Base-by-base conservation (phyloP, 2,888 invertebrate genomes). In the Limnephilus auricula region DNA sequence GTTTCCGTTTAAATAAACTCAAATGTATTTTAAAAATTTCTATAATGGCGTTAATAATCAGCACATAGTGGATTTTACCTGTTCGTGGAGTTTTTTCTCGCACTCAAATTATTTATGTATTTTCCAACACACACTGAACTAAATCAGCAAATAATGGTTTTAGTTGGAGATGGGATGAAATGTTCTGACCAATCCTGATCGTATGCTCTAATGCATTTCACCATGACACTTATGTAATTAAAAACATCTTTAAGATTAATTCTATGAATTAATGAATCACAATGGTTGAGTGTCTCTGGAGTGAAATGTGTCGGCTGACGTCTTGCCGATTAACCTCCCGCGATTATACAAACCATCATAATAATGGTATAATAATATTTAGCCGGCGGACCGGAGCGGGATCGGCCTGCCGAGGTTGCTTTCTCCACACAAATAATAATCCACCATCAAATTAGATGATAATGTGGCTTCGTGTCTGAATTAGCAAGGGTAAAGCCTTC, bases 261-360 rank as follows among this genome's bases (percentile, higher is more conserved):
- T 65, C n/a, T n/a, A 25, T 3, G 65, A 65, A 65, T 25, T 9
- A 0, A 25, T 3, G 65, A 65, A 65, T 25, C 25, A 0, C 25
- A 65, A 65, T n/a, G n/a, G 87, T 88, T 88, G 87, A 37, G 32
- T 13, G 25, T 34, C 87, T 88, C 87, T 88, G 87, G 79, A 34
- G 32, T 78, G 40, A 85, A 85, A 85, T 40, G 85, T 87, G 87
- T 87, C 87, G 87, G 87, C 78, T 65, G 78, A 79, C 79, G 87
- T 65, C 65, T 87, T 34, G 87, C 32, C 87, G 87, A 78, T 65
- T 78, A 34, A 88, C 87, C 86, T 86, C 86, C 87, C 87, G 87
- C 87, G 34, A 86, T 86, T 86, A 85, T 85, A 32, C 86, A 45
- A 50, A 86, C 31, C 86, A 79, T 79, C 87, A 88, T 79, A 88